These are phyloP conservation scores for Conops quadrifasciatus DNA, from an alignment of 2,888 invertebrate species.

Conservation along the genomic window DNA sequence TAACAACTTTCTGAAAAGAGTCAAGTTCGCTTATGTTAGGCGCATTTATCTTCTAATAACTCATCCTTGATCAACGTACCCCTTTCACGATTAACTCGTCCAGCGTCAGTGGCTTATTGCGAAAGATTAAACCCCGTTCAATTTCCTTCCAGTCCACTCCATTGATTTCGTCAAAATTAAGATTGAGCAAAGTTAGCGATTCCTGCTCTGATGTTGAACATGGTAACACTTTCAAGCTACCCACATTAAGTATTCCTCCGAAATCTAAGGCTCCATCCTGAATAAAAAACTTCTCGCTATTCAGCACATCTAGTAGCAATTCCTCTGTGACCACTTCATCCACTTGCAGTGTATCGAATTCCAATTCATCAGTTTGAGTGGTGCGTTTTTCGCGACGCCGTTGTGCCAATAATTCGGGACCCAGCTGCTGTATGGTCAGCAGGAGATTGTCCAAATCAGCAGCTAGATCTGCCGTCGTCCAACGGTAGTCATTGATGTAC, in stretches of 20 bases:
- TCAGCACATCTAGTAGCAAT: slow-evolving; percentile 55
- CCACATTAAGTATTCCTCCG: slow-evolving; percentile 52
- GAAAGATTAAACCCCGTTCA: slow-evolving; percentile 65
- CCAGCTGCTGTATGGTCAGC: slow-evolving; percentile 49
- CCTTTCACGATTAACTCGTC: slow-evolving; percentile 65
- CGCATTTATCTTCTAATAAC: not conserved
- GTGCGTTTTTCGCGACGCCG: slow-evolving; percentile 23
- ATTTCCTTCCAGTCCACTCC: slow-evolving; percentile 66
- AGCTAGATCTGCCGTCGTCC: slow-evolving; percentile 52
- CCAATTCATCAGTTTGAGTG: slow-evolving; percentile 31
- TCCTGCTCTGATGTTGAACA: slow-evolving; percentile 19
- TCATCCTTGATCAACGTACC: slow-evolving; percentile 59
- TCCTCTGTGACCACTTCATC: slow-evolving; percentile 54
- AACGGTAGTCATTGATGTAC: slow-evolving; percentile 54
- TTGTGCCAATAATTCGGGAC: slow-evolving; percentile 43
- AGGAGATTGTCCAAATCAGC: slow-evolving; percentile 52
- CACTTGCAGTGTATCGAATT: slow-evolving; percentile 51
- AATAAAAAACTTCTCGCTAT: slow-evolving; percentile 55
- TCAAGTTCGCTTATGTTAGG: not conserved
- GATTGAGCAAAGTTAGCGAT: slow-evolving; percentile 48
- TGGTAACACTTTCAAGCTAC: slow-evolving; percentile 45
- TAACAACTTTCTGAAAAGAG: slow-evolving; percentile 62
- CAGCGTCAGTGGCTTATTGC: slow-evolving; percentile 61
- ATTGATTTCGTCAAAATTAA: slow-evolving; percentile 65
- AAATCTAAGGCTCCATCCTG: slow-evolving; percentile 52